These are phyloP conservation scores for Diplodus sargus DNA, from an alignment of 2,797 vertebrate species.

Conservation along the genomic window DNA sequence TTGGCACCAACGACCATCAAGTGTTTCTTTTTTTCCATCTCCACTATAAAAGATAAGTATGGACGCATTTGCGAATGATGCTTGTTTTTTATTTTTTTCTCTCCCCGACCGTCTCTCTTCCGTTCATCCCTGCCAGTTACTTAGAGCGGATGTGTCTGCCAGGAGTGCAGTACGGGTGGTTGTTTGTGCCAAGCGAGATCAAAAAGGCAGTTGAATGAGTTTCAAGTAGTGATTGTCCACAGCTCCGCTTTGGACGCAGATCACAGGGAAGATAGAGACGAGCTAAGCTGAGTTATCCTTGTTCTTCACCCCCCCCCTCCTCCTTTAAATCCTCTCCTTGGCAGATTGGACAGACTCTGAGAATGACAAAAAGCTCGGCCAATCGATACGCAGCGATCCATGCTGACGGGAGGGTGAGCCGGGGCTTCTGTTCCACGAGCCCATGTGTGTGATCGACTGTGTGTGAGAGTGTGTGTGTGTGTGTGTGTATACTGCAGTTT, in stretches of 20 bases:
- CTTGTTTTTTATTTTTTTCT: background rate
- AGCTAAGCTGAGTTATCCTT: slow-evolving; percentile 73
- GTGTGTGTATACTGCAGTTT: background rate
- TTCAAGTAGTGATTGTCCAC: slow-evolving; percentile 73
- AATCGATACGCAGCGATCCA: slow-evolving; percentile 69
- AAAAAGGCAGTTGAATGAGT: slow-evolving; percentile 73
- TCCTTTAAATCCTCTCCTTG: slow-evolving; percentile 59
- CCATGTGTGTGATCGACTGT: slow-evolving; percentile 41
- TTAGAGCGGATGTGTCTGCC: slow-evolving; percentile 57
- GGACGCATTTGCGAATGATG: slow-evolving; percentile 37
- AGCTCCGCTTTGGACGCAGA: slow-evolving; percentile 74
- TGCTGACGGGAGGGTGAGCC: slow-evolving; percentile 51
- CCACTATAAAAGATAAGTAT: slow-evolving; percentile 2
- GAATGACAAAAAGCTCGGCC: slow-evolving; percentile 70
- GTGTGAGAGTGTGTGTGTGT: slow-evolving; percentile 1
- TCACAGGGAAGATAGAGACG: slow-evolving; percentile 71
- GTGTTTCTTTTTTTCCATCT: slow-evolving; percentile 4
- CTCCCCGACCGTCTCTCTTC: slow-evolving; percentile 9
- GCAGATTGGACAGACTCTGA: slow-evolving; percentile 64
- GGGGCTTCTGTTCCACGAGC: slow-evolving; percentile 28
- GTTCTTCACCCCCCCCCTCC: slow-evolving; percentile 38
- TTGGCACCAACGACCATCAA: background rate
- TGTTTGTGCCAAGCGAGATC: slow-evolving; percentile 71
- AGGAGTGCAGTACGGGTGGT: slow-evolving; percentile 60
- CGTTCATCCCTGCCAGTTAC: slow-evolving; percentile 50